Evolutionary conservation across 2,113 vertebrate species (phyloP), one percentile per base, ranked within the genome.

Genomic region (Synodontis membranacea): DNA sequence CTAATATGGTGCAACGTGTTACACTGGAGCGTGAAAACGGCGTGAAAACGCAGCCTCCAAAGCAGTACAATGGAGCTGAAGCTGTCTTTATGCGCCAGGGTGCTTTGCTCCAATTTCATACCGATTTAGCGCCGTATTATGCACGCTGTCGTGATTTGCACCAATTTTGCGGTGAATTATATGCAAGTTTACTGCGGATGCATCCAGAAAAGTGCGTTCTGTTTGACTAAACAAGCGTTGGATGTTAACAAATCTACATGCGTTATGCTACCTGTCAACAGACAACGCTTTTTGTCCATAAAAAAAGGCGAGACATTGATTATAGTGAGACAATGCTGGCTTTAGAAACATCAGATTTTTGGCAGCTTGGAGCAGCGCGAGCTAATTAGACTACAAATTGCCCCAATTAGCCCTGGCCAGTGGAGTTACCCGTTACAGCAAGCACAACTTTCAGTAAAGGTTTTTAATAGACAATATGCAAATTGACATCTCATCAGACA

Each of bases 1-100:
- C 85, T 87, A 90, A 90, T 90, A 92, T 89, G 92, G 89, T 93
- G 85, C 66, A 87, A 72, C 79, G 82, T 93, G 93, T 93, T 88
- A 48, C 91, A 90, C 72, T 84, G 88, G 86, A 91, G 94, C 94
- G 94, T 95, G 94, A 94, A 95, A 93, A 89, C 44, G 87, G 89
- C 79, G 84, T 92, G 80, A 88, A 92, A 92, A 92, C 92, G 90
- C 89, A 89, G 80, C 72, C 86, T 72, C 60, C 76, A 88, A 88
- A 19, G 25, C 56, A 0, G 84, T 88, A 96, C 94, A 96, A 96
- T 92, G 72, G 93, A 80, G 82, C 37, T 42, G 80, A 89, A 86
- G 82, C 76, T 85, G 90, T 44, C 44, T 89, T 76, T 89, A 88
- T 86, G 90, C 83, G 87, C 82, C 76, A 83, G 28, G 34, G 80